Evolutionary conservation across 2,888 invertebrate species (phyloP).

Genomic region (Halictus quadricinctus): DNA sequence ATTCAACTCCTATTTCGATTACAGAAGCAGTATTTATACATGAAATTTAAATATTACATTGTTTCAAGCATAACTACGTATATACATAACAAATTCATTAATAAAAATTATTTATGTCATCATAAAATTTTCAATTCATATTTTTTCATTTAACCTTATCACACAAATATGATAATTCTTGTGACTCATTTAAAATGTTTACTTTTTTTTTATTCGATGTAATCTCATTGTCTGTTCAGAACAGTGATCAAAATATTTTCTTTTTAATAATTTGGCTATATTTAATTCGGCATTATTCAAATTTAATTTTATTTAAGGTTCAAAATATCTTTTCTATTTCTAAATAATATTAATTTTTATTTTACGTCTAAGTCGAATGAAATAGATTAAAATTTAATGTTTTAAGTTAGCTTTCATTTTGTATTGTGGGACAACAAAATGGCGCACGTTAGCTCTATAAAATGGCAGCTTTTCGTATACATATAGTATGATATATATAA

Average conservation of each 20-base stretch:
- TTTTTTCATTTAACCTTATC: background rate
- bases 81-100: background rate
- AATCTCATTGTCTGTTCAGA: background rate
- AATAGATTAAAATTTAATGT: slow-evolving; percentile 14
- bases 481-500: slow-evolving; percentile 31
- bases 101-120: background rate
- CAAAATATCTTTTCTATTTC: background rate
- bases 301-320: background rate
- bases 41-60: background rate
- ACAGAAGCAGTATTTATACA: background rate
- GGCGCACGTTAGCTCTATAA: slow-evolving; percentile 60
- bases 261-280: background rate
- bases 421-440: slow-evolving; percentile 61
- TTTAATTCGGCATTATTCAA: background rate
- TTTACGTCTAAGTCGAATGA: background rate
- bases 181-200: background rate
- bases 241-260: background rate
- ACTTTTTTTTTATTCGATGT: background rate
- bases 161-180: background rate
- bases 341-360: background rate
- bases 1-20: background rate
- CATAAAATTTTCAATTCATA: background rate
- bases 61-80: background rate
- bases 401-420: slow-evolving; percentile 32
- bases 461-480: slow-evolving; percentile 59